A percentile compares a stretch with the other conserved stretches of the same genome.
Conservation (phyloP, 2,797 vertebrate species). For the Delichon dasypus region DNA sequence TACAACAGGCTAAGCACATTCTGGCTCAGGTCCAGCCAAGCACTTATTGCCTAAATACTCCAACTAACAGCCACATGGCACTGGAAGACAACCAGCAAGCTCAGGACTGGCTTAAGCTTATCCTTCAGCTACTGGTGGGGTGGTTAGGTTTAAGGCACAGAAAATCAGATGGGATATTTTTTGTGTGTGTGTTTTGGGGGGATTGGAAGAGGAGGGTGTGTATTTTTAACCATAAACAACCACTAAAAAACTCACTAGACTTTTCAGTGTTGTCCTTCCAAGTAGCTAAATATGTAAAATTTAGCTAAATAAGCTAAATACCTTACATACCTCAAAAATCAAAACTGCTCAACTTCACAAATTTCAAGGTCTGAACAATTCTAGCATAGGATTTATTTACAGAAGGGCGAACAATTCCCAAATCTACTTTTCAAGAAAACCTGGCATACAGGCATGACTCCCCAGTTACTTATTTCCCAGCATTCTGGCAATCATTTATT, state of each 20-base stretch:
- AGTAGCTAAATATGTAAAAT: neutral
- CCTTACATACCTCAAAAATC: neutral
- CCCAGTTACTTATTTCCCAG: neutral
- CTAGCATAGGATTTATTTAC: neutral
- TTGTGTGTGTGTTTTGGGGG: fast-evolving
- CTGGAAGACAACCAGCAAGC: neutral
- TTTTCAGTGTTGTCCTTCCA: neutral
- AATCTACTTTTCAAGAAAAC: neutral
- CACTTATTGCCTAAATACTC: neutral
- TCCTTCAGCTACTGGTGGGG: neutral
- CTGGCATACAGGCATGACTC: neutral
- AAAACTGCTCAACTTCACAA: neutral
- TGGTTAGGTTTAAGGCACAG: neutral
- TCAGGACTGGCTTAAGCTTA: neutral
- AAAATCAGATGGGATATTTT: neutral
- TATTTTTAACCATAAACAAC: neutral
- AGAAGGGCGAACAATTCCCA: neutral
- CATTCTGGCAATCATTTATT: neutral
- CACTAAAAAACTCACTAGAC: fast-evolving
- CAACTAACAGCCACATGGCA: neutral
- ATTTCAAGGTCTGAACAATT: neutral
- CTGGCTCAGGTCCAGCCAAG: neutral
- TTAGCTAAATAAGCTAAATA: no score
- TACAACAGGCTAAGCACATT: neutral
- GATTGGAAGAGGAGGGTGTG: neutral